phyloP scores from a whole-genome alignment of 2,888 invertebrate genomes.

The Laothoe populi region DNA sequence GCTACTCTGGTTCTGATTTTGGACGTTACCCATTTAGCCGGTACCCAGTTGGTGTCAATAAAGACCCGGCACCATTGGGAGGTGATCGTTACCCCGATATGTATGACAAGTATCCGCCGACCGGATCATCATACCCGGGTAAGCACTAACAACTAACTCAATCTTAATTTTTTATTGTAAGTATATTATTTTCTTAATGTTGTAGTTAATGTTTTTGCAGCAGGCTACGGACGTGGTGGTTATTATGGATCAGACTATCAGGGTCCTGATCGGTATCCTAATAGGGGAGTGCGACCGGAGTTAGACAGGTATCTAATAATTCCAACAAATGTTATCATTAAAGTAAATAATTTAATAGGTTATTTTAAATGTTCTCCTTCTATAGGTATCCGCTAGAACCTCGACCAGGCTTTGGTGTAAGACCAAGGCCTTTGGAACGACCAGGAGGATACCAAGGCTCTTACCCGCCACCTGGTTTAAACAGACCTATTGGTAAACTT shows the following conservation, averaged over 20 bases:
- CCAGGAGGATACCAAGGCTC: slow-evolving; percentile 82
- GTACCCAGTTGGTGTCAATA: slow-evolving; percentile 78
- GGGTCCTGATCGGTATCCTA: slow-evolving; percentile 72
- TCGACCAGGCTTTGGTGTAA: slow-evolving; percentile 67
- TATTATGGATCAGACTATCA: slow-evolving; percentile 70
- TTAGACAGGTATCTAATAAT: slow-evolving; percentile 64
- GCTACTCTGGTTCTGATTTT: slow-evolving; percentile 65
- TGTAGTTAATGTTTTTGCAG: slow-evolving; percentile 31
- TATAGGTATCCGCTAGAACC: slow-evolving; percentile 73
- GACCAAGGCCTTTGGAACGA: slow-evolving; percentile 65
- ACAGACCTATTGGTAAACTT: slow-evolving; percentile 67
- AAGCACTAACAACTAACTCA: slow-evolving; percentile 52
- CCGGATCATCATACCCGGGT: slow-evolving; percentile 82
- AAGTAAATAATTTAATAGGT: slow-evolving; percentile 38
- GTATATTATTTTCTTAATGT: neutral
- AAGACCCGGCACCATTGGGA: slow-evolving; percentile 79
- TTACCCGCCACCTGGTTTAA: slow-evolving; percentile 74
- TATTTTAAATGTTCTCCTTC: slow-evolving; percentile 20
- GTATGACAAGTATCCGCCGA: slow-evolving; percentile 85
- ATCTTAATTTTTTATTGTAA: slow-evolving; percentile 20
- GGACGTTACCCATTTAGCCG: slow-evolving; percentile 77
- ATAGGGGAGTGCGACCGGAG: slow-evolving; percentile 78
- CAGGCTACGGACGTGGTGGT: slow-evolving; percentile 74
- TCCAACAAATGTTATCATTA: neutral
- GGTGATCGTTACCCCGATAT: slow-evolving; percentile 79